Percentiles rank a stretch among this genome's conserved stretches.
Conservation (phyloP, 1,140 invertebrate genomes). For the Brachionus manjavacas region DNA sequence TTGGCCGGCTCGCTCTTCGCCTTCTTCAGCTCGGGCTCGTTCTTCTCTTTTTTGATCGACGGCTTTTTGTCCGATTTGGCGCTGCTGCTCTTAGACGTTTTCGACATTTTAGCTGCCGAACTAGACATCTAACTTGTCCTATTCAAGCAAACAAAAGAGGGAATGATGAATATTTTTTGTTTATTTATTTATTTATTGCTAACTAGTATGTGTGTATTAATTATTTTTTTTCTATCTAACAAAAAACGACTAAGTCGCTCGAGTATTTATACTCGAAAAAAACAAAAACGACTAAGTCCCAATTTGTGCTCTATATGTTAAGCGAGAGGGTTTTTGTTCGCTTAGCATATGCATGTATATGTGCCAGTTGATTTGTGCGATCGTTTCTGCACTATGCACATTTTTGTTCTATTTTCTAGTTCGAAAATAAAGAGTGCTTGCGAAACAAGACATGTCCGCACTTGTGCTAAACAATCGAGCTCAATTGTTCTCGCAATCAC, state of each 20-base stretch:
- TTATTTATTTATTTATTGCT: background rate
- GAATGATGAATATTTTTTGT: background rate
- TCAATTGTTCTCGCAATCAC: background rate
- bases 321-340: background rate
- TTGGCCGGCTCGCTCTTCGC: background rate
- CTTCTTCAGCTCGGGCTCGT: background rate
- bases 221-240: background rate
- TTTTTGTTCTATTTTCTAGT: background rate
- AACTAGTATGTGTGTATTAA: background rate
- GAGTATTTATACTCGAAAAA: constrained; percentile 26
- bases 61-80: background rate
- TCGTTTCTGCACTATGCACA: background rate
- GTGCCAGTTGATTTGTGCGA: background rate
- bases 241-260: constrained; percentile 34
- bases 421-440: background rate
- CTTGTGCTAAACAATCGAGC: background rate
- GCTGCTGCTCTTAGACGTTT: background rate
- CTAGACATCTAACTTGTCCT: constrained; percentile 24
- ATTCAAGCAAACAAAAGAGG: background rate
- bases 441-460: background rate
- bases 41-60: background rate
- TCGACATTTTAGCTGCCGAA: background rate
- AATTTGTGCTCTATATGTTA: constrained; percentile 34
- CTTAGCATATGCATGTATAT: background rate
- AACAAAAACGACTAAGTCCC: constrained; percentile 40